A percentile compares a stretch with the other conserved stretches of the same genome.
These are phyloP conservation scores for Suillia variegata DNA, from an alignment of 2,888 invertebrate genomes.

Conservation along the genomic window DNA sequence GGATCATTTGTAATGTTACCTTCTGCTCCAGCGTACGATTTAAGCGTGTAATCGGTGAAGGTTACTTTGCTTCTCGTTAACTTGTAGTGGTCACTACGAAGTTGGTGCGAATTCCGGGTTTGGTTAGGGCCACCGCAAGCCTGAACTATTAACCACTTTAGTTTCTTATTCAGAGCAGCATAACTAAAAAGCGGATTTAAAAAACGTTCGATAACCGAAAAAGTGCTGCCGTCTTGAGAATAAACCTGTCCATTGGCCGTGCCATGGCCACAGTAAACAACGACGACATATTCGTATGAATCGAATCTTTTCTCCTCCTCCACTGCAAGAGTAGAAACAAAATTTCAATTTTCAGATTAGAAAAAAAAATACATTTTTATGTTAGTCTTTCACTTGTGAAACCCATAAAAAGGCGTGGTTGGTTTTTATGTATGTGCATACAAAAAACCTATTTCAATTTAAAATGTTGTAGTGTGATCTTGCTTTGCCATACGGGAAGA, in stretches of 20 bases:
- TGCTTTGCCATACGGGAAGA: too few relatives aligned
- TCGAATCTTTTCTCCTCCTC: too few relatives aligned
- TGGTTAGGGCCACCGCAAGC: conserved; percentile 19
- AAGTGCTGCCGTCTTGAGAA: neutral
- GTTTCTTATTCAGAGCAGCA: conserved; percentile 17
- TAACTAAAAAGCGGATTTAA: conserved; percentile 19
- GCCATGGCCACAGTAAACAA: conserved; percentile 21
- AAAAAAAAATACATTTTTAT: too few relatives aligned
- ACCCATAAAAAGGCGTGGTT: too few relatives aligned
- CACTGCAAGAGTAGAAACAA: too few relatives aligned
- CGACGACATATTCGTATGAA: conserved; percentile 17
- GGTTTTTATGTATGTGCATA: too few relatives aligned
- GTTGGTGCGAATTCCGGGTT: too few relatives aligned
- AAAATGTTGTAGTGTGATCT: too few relatives aligned
- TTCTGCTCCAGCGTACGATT: conserved; percentile 22
- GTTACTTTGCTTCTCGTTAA: neutral
- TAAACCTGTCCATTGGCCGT: neutral
- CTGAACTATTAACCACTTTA: conserved; percentile 25
- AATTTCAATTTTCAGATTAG: too few relatives aligned
- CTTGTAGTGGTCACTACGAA: neutral
- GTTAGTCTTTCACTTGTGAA: too few relatives aligned
- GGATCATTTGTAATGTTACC: too few relatives aligned
- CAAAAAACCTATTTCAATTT: too few relatives aligned
- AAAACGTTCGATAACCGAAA: neutral
- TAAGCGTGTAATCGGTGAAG: conserved; percentile 13